Conservation (phyloP, 92 coral and sea anemone genomes). For the Desmophyllum pertusum region DNA sequence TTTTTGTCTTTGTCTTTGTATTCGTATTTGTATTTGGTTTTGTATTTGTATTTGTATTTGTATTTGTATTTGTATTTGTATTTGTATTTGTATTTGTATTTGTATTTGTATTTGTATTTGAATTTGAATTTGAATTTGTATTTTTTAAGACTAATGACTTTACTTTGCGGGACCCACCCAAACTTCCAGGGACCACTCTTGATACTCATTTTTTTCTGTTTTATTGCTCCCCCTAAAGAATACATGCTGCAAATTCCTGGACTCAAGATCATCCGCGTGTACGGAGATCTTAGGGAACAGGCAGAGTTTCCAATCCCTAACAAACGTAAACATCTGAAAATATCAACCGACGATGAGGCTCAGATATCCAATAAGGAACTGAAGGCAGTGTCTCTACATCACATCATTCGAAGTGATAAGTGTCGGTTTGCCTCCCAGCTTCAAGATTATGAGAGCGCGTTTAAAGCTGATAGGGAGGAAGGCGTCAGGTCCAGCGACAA, state of each 20-base stretch:
- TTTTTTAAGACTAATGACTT: no score
- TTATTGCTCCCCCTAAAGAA: slow-evolving; percentile 28
- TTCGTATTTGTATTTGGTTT: no score
- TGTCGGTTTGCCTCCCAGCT: slow-evolving; percentile 60
- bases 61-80: no score
- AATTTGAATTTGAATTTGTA: no score
- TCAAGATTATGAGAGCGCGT: slow-evolving; percentile 43
- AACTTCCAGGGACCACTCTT: not conserved
- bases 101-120: no score
- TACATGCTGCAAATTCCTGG: slow-evolving; percentile 73
- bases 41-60: no score
- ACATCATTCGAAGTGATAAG: slow-evolving; percentile 65
- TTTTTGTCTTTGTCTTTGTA: no score
- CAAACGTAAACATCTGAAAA: slow-evolving; percentile 41
- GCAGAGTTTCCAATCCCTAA: slow-evolving; percentile 85
- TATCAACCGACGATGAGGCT: slow-evolving; percentile 45
- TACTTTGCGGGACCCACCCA: no score
- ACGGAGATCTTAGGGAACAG: slow-evolving; percentile 68
- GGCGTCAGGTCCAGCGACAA: not conserved
- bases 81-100: no score
- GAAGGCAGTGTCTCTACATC: slow-evolving; percentile 75
- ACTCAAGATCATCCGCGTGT: slow-evolving; percentile 82
- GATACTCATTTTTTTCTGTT: not conserved
- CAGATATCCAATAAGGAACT: no score
- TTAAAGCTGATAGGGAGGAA: slow-evolving; percentile 24